Conservation (phyloP, 1,140 invertebrate species). For the Phthorimaea operculella region DNA sequence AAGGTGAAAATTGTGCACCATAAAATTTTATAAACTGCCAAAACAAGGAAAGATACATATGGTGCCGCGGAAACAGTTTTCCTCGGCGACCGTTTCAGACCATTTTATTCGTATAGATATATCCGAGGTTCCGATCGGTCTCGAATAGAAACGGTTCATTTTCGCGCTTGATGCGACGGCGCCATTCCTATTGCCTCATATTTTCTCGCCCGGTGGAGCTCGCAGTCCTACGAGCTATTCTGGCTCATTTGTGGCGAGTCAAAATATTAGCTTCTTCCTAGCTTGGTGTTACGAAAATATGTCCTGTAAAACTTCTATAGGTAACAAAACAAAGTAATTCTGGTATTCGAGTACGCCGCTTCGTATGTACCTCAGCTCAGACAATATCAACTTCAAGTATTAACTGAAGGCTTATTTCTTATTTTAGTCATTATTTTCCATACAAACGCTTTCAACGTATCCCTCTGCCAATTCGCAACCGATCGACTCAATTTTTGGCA, state of each 20-base stretch:
- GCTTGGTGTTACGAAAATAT: no score
- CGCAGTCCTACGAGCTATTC: background rate
- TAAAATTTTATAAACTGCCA: background rate
- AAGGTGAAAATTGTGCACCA: background rate
- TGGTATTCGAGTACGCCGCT: no score
- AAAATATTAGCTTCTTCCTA: no score
- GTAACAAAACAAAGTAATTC: no score
- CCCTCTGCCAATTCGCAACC: no score
- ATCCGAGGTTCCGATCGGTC: slow-evolving; percentile 21
- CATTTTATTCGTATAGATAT: background rate
- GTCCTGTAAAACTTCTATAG: no score
- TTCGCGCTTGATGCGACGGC: slow-evolving; percentile 12
- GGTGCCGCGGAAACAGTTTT: background rate
- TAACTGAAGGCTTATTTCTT: no score
- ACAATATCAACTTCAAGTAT: no score
- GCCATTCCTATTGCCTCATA: background rate
- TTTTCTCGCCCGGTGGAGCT: background rate
- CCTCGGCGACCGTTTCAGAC: background rate
- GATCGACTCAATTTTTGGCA: no score
- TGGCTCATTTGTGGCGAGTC: background rate
- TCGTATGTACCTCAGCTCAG: no score
- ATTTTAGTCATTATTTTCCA: no score
- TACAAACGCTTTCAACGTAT: no score
- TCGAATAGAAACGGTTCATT: slow-evolving; percentile 45
- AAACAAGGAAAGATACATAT: slow-evolving; percentile 1